Evolutionary conservation across 2,888 invertebrate genomes (phyloP), one percentile per base, ranked within the genome.

Genomic region (Drosophila aldrichi): DNA sequence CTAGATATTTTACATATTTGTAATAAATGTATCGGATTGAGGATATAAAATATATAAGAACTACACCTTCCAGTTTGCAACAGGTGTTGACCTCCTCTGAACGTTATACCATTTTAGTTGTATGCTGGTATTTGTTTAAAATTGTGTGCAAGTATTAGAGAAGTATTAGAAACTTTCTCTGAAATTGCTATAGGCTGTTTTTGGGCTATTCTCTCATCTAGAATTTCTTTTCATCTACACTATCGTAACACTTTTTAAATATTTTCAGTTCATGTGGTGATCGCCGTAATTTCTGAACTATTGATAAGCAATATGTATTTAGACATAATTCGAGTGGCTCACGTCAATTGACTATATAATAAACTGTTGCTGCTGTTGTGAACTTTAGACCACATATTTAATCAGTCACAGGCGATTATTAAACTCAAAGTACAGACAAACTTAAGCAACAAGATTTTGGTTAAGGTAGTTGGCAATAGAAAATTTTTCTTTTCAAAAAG

Each of bases 331-430:
- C 64, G 65, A 67, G 62, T 80, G 64, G 29, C 68, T 56, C 32
- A 34, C 59, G 55, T 64, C 49, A 44, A 29, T 51, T 43, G 44
- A 38, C 16, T 52, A 29, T 40, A 55, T 32, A 43, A 56, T 32
- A 41, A n/a, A 54, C 22, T 32, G 8, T 5, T 36, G 34, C 10
- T 59, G 56, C 52, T 20, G 18, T 10, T 40, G 34, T 51, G 81
- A 44, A 83, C 88, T 81, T 87, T 81, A 78, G 81, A 84, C 88
- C 44, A 49, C 62, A 40, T 22, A 54, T 41, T 57, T 71, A 87
- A 87, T 87, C 79, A 44, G 20, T 40, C 40, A 44, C 46, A 44
- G 25, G 34, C 57, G 86, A 82, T 82, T 85, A 85, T 57, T 40
- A 59, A 64, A 66, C 59, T 59, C 83, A 85, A 85, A 88, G 82